Evolutionary conservation across 2,113 vertebrate species (phyloP), one percentile per base, ranked within the genome.

Genomic region (Polypterus senegalus): DNA sequence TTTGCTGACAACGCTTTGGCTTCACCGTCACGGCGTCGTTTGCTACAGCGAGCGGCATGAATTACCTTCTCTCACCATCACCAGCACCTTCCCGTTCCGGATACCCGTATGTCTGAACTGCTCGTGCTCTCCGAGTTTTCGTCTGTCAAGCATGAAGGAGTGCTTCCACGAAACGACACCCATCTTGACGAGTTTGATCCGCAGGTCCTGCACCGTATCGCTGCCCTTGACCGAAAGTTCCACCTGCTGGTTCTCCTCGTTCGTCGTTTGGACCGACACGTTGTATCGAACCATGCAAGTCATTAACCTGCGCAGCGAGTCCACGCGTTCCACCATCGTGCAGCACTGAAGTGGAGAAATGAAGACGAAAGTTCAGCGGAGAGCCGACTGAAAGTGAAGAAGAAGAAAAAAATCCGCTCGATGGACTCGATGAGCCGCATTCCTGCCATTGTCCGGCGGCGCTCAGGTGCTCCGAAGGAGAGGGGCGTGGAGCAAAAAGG

Each of bases 121-220:
- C 69, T 83, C 81, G 0, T 83, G 76, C 67, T 88, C 86, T 55
- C 73, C 75, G 0, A 88, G 77, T 52, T 80, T 76, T 65, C 77
- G 74, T 58, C 85, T 80, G 61, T 87, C 87, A 77, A 87, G 87
- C 66, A 81, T 83, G 73, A 88, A 88, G 0, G 78, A 78, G 62
- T 84, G 84, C 53, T 80, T 79, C 85, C 86, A 88, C 4, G 85
- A 88, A 3, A 81, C 71, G 73, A 88, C 60, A 0, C 86, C 86
- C 66, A 78, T 79, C 62, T 79, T 65, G 2, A 88, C 86, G 1
- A 88, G 7, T 53, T 79, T 79, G 9, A 82, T 83, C 59, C 86
- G 73, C 0, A 88, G 68, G 74, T 88, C 86, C 74, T 85, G 83
- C 69, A 88, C 76, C 0, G 79, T 86, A 74, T 88, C 83, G 1